Percentiles rank a stretch among this genome's conserved stretches.
Conservation (phyloP, 2,888 invertebrate genomes). For the Agrochola lota region DNA sequence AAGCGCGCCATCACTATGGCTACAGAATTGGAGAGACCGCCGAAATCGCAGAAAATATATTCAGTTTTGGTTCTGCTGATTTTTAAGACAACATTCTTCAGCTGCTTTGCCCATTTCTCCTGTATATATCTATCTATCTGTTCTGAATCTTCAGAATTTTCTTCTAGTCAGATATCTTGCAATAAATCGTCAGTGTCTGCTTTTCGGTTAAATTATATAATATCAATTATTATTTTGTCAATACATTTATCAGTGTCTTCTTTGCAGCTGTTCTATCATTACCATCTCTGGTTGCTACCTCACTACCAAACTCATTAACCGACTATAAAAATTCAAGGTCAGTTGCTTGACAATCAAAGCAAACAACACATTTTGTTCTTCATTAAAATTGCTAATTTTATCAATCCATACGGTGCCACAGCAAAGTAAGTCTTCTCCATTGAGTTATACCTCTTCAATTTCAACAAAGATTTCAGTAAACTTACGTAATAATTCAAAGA, state of each 20-base stretch:
- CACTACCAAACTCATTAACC: not conserved
- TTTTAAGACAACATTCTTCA: not conserved
- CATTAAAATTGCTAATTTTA: not conserved
- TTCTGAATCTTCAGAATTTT: too few relatives aligned
- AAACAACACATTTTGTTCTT: constrained; percentile 1
- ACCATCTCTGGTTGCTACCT: constrained; percentile 4
- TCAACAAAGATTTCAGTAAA: not conserved
- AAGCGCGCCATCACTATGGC: too few relatives aligned
- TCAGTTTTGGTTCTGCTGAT: not conserved
- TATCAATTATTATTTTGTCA: too few relatives aligned
- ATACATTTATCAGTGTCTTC: constrained; percentile 9
- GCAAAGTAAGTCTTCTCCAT: not conserved
- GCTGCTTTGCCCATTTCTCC: not conserved
- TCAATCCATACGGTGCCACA: not conserved
- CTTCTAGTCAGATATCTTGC: too few relatives aligned
- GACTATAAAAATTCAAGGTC: constrained; percentile 21
- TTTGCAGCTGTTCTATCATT: constrained; percentile 21
- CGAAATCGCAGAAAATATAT: too few relatives aligned
- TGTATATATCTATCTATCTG: too few relatives aligned
- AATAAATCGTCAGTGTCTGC: too few relatives aligned
- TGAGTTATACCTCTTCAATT: not conserved
- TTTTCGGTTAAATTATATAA: too few relatives aligned
- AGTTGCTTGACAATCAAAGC: constrained; percentile 2
- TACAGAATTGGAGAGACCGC: too few relatives aligned
- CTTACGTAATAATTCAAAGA: not conserved